Base-by-base conservation (phyloP, 1,140 invertebrate genomes). In the Drosophila paulistorum region DNA sequence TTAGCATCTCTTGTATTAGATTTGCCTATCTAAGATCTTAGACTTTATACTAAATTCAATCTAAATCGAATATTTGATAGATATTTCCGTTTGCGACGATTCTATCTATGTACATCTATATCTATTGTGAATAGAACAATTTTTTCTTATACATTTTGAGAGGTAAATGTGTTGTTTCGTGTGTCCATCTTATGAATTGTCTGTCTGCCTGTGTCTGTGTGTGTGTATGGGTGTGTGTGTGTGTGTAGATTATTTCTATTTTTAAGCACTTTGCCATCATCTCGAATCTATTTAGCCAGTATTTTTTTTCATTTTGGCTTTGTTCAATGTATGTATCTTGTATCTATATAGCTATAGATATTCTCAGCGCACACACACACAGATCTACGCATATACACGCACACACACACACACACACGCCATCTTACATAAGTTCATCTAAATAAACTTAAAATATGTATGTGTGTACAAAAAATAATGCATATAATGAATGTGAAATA, bases 231-330 rank as follows among this genome's bases (percentile, higher is more conserved):
- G 26, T 62, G 35, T 69, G 35, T 71, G 54, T 68, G 41, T 37
- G 30, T 57, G 63, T 68, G 68, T 82, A 45, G 67, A 61, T 77
- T 51, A 51, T 71, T 75, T 85, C 82, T 85, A 85, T 85, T 85
- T 84, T 82, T 66, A 73, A 79, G 71, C 67, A 77, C 82, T 83
- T 84, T 60, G 71, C 63, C 54, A 57, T 26, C 30, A 45, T 67
- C 64, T 59, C 51, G 26, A 61, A 65, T 63, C 60, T 77, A 51
- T 51, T 55, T 77, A 41, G 71, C 65, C 79, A 74, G 78, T 78
- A 74, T 85, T 65, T 79, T 70, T 64, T 85, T 75, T 85, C 74
- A 72, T 81, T 82, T 71, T 85, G 87, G 82, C 81, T 74, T 81
- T 68, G 57, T 68, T 39, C 61, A 62, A 23, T 23, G 17, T 51